A percentile compares a stretch with the other conserved stretches of the same genome.
Conservation (phyloP, 2,888 invertebrate genomes). For the Pristionchus maxplancki region DNA sequence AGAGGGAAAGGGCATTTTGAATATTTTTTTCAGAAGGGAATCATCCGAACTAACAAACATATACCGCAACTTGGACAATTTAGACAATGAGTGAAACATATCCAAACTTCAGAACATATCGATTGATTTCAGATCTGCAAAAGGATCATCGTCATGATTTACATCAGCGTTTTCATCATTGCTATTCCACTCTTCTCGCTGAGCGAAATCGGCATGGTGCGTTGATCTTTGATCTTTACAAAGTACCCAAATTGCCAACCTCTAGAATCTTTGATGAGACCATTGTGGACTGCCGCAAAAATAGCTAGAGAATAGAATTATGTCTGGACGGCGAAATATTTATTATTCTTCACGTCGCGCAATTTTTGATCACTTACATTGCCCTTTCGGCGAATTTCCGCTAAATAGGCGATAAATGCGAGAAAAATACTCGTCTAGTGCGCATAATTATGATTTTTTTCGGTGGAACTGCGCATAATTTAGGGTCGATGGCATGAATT, state of each 20-base stretch:
- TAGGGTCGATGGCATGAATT: not conserved
- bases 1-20: not conserved
- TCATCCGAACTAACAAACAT: too few relatives aligned
- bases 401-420: not conserved
- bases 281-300: not conserved
- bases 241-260: not conserved
- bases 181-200: conserved; percentile 73
- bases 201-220: conserved; percentile 64
- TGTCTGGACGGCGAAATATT: not conserved
- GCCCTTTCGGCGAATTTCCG: not conserved
- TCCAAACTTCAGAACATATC: not conserved
- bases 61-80: too few relatives aligned
- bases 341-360: not conserved
- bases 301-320: not conserved
- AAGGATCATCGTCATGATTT: conserved; percentile 63
- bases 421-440: not conserved
- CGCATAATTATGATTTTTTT: not conserved
- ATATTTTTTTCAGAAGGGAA: too few relatives aligned
- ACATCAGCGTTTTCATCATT: conserved; percentile 65
- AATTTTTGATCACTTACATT: not conserved
- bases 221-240: conserved; percentile 33
- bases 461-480: not conserved
- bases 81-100: not conserved
- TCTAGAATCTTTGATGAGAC: not conserved
- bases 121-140: conserved; percentile 36